Conservation (phyloP, 2,888 invertebrate genomes). For the Aphodius sticticus region DNA sequence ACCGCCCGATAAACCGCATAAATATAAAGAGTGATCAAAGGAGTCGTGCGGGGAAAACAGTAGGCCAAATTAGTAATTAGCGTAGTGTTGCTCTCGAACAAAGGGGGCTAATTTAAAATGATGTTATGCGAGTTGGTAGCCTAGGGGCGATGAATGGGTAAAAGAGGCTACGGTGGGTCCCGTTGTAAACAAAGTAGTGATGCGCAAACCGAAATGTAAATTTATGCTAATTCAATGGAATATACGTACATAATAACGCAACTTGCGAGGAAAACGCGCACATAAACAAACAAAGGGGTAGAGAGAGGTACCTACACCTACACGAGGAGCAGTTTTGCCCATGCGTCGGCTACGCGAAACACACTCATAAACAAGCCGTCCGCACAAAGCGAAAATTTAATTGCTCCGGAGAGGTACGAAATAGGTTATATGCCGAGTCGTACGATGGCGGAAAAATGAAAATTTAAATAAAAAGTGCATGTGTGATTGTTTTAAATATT, state of each 20-base stretch:
- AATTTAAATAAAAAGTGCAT: too few relatives aligned
- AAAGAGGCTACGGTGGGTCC: neutral
- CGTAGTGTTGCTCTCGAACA: neutral
- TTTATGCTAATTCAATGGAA: neutral
- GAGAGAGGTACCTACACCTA: neutral
- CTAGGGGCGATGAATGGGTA: neutral
- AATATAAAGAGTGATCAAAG: too few relatives aligned
- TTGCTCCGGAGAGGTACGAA: neutral
- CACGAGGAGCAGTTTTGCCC: neutral
- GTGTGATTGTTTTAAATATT: too few relatives aligned
- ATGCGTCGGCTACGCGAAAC: neutral
- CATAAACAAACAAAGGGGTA: neutral
- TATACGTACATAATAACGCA: constrained; percentile 4
- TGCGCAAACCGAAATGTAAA: neutral
- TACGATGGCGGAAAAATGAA: too few relatives aligned
- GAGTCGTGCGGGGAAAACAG: neutral
- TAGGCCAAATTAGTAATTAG: neutral
- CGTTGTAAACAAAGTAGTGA: neutral
- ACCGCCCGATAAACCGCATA: too few relatives aligned
- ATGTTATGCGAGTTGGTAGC: neutral
- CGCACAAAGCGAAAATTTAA: neutral
- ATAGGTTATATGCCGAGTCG: too few relatives aligned
- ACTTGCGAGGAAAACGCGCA: neutral
- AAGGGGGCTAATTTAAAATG: neutral
- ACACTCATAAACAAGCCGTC: neutral